Conservation (phyloP, 2,113 vertebrate genomes). For the Lutjanus erythropterus region DNA sequence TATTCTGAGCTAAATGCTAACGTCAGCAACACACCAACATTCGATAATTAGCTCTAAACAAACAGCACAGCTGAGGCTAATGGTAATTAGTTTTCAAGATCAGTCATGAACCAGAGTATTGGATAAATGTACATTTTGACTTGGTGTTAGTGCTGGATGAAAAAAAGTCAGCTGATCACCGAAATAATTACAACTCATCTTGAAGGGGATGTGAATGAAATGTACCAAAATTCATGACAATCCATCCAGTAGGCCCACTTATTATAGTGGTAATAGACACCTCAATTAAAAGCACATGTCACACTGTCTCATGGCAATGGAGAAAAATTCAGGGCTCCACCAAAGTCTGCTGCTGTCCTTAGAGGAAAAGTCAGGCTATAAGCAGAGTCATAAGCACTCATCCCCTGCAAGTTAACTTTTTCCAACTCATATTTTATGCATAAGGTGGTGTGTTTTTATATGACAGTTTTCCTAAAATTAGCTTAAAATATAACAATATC, state of each 20-base stretch:
- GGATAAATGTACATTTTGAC: not conserved
- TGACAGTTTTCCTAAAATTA: too few relatives aligned
- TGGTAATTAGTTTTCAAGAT: not conserved
- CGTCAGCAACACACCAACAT: not conserved
- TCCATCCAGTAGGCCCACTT: not conserved
- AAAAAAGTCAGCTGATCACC: too few relatives aligned
- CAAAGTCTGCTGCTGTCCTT: not conserved
- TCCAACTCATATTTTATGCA: too few relatives aligned
- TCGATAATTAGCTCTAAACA: not conserved
- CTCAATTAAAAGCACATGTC: not conserved
- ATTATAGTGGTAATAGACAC: not conserved
- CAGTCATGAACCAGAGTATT: not conserved
- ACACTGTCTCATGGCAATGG: not conserved
- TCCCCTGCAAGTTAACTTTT: not conserved
- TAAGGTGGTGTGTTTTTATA: too few relatives aligned
- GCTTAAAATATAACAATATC: too few relatives aligned
- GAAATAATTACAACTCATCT: not conserved
- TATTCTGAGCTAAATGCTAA: not conserved
- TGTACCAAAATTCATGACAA: not conserved
- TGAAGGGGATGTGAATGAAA: not conserved
- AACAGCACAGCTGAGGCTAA: not conserved
- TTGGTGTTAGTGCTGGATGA: too few relatives aligned
- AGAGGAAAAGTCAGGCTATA: not conserved
- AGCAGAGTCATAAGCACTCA: not conserved
- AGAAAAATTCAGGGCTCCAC: not conserved